Percentiles rank a stretch among this genome's conserved stretches.
Conservation (phyloP, 2,113 vertebrate species). For the Varanus komodoensis region DNA sequence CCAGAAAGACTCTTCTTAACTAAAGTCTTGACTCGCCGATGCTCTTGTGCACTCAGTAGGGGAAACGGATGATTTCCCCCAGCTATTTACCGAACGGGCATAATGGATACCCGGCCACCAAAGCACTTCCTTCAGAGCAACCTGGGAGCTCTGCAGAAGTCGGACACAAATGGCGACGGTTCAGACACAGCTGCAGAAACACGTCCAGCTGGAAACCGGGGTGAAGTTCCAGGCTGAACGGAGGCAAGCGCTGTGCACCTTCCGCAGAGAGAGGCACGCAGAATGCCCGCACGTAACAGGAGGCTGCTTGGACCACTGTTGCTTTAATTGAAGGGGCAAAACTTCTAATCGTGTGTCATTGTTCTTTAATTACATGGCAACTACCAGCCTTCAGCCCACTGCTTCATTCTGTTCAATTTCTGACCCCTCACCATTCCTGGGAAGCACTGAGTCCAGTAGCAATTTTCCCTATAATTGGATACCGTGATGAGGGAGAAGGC, state of each 20-base stretch:
- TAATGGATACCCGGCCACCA: background rate
- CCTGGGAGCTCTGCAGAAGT: background rate
- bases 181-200: background rate
- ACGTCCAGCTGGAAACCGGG: background rate
- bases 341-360: background rate
- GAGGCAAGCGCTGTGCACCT: background rate
- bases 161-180: background rate
- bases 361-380: slow-evolving; percentile 67
- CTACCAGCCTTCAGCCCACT: slow-evolving; percentile 45
- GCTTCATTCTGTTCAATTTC: slow-evolving; percentile 25
- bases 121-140: background rate
- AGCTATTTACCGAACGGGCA: background rate
- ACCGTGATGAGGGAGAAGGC: background rate
- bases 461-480: slow-evolving; percentile 40
- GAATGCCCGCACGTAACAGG: background rate
- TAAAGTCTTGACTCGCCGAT: background rate
- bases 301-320: slow-evolving; percentile 17
- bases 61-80: background rate
- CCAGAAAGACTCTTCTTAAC: background rate
- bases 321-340: slow-evolving; percentile 24
- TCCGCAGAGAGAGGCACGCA: background rate
- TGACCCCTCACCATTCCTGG: slow-evolving; percentile 40
- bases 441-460: slow-evolving; percentile 62
- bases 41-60: background rate
- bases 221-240: background rate